A percentile compares a stretch with the other conserved stretches of the same genome.
These are phyloP conservation scores for Malaclemys terrapin DNA, from an alignment of 2,113 vertebrate species.

Conservation along the genomic window DNA sequence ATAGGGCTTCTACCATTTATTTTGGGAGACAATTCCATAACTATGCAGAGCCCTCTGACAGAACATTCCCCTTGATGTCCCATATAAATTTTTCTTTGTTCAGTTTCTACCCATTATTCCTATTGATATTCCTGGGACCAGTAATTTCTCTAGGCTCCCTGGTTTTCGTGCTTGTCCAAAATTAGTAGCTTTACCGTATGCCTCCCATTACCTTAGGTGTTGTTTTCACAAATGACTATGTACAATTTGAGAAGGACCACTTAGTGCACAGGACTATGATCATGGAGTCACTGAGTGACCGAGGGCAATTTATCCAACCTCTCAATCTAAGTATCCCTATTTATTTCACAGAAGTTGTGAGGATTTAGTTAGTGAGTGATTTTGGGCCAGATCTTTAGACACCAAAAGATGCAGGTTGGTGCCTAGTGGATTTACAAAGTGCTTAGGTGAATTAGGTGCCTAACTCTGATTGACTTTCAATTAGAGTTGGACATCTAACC, in stretches of 20 bases:
- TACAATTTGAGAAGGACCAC: too few species aligned
- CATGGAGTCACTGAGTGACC: too few species aligned
- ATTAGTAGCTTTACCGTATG: background rate
- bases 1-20: background rate
- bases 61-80: background rate
- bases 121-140: background rate
- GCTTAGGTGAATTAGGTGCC: background rate
- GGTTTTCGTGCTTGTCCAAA: background rate
- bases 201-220: too few species aligned
- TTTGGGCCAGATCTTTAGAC: too few species aligned
- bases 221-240: too few species aligned
- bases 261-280: too few species aligned
- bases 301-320: too few species aligned
- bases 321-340: too few species aligned
- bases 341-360: too few species aligned
- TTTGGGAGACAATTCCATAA: background rate
- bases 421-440: background rate
- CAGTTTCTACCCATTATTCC: background rate
- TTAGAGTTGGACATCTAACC: background rate
- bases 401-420: background rate
- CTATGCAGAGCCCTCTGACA: background rate
- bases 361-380: too few species aligned
- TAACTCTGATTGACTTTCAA: background rate
- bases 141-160: background rate
- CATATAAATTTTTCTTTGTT: background rate